Percentiles rank a stretch among this genome's conserved stretches.
Evolutionary conservation across 2,888 invertebrate genomes (phyloP).

Genomic region (Hypena proboscidalis): DNA sequence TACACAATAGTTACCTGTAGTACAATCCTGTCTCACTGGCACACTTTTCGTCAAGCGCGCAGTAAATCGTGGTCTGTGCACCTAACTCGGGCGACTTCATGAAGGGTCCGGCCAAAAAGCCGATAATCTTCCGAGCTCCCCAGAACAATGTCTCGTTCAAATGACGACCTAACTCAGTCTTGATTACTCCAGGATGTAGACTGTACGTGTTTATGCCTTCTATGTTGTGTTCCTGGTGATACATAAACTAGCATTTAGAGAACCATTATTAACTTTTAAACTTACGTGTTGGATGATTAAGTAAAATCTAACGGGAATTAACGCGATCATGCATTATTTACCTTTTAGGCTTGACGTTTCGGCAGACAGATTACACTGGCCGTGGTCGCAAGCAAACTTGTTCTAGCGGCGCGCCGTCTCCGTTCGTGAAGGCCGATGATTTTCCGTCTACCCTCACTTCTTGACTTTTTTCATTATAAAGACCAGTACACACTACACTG

Average conservation of each 20-base stretch:
- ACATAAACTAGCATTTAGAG: slow-evolving; percentile 11
- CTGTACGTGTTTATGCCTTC: slow-evolving; percentile 88
- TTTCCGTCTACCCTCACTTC: too few relatives aligned
- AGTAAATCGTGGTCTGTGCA: slow-evolving; percentile 91
- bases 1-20: slow-evolving; percentile 84
- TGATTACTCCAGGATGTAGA: slow-evolving; percentile 90
- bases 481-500: too few relatives aligned
- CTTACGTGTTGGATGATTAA: too few relatives aligned
- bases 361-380: too few relatives aligned
- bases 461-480: too few relatives aligned
- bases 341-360: too few relatives aligned
- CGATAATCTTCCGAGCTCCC: slow-evolving; percentile 72
- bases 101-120: slow-evolving; percentile 67
- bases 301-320: too few relatives aligned
- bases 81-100: slow-evolving; percentile 87
- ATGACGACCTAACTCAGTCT: slow-evolving; percentile 91
- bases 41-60: slow-evolving; percentile 88
- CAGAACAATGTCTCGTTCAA: slow-evolving; percentile 78
- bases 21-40: slow-evolving; percentile 86
- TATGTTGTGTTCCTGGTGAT: slow-evolving; percentile 71
- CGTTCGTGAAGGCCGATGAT: too few relatives aligned
- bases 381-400: too few relatives aligned
- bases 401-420: too few relatives aligned
- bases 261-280: too few relatives aligned
- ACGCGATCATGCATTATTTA: too few relatives aligned